Evolutionary conservation across 2,888 invertebrate genomes (phyloP), one percentile per base, ranked within the genome.

Genomic region (Eupsilia transversa): DNA sequence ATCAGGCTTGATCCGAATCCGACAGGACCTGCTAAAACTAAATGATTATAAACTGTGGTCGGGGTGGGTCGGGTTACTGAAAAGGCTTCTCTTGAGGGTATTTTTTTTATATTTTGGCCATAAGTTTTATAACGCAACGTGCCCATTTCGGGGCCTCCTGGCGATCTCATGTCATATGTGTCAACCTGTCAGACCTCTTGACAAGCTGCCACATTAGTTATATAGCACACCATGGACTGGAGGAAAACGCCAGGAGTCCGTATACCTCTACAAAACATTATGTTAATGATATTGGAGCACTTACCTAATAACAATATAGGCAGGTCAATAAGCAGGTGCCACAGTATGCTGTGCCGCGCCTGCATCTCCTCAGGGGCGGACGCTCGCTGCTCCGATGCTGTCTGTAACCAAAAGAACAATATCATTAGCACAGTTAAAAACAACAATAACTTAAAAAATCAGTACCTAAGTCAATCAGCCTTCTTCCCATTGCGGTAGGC

Each of bases 301-400:
- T 94, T 88, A 96, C 96, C 96, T 38, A 96, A 87, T 59, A 96
- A 87, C 30, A 96, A 86, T 82, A 96, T 95, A 20, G 96, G 96
- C 61, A 96, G 91, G 77, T 96, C 96, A 6, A 96, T 92, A 33
- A 96, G 93, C 77, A 96, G 86, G 80, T 95, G 95, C 96, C 96
- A 96, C 89, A 92, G 91, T 75, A 92, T 82, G 82, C 94, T 92
- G 89, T 94, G 95, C 49, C 96, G 92, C 56, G 95, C 95, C 91
- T 96, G 96, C 96, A 96, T 96, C 90, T 92, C 94, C 76, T 86
- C 77, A 78, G 89, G 81, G 74, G 89, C 84, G 56, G 90, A 88
- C 43, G 88, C 85, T 52, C 82, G 88, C 78, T 87, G 91, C 80
- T 92, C 94, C 33, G 94, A 86, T 54, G 90, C 92, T 63, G 91